A percentile compares a stretch with the other conserved stretches of the same genome.
Conservation (phyloP, 1,140 invertebrate species). For the Steinernema khuongi region DNA sequence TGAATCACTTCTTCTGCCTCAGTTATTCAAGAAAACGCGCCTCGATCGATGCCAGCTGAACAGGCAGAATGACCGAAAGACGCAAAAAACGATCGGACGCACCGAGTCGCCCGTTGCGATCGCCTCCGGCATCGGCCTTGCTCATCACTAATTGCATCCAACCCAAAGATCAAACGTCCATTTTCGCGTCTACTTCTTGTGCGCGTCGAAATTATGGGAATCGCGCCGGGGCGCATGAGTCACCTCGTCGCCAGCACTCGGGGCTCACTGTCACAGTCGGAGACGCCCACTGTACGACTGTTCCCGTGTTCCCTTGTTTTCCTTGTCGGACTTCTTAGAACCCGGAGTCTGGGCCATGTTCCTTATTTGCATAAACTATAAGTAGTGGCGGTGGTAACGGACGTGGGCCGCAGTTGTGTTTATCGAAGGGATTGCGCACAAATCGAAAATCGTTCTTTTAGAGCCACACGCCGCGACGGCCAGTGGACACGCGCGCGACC, state of each 20-base stretch:
- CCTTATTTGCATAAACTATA: no score
- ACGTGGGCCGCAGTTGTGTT: neutral
- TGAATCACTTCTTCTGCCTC: no score
- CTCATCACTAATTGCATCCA: neutral
- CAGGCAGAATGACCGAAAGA: neutral
- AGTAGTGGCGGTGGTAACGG: neutral
- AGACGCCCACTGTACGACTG: no score
- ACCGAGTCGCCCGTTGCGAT: neutral
- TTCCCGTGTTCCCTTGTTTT: no score
- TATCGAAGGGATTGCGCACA: neutral
- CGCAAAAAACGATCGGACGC: neutral
- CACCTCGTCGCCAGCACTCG: no score
- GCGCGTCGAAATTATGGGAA: neutral
- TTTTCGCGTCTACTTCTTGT: neutral
- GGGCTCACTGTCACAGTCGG: no score
- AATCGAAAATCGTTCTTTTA: slow-evolving; percentile 13
- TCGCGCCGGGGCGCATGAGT: neutral
- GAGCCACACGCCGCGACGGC: neutral
- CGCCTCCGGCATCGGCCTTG: neutral
- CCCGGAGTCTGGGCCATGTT: no score
- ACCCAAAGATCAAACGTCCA: slow-evolving; percentile 11
- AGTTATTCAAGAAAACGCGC: no score
- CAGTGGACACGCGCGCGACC: neutral
- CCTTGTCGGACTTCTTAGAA: no score
- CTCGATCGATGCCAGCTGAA: neutral